These are phyloP conservation scores for Lycopodina hypogea DNA, from an alignment of 37 sponge, comb jelly and placozoan species.

Conservation along the genomic window DNA sequence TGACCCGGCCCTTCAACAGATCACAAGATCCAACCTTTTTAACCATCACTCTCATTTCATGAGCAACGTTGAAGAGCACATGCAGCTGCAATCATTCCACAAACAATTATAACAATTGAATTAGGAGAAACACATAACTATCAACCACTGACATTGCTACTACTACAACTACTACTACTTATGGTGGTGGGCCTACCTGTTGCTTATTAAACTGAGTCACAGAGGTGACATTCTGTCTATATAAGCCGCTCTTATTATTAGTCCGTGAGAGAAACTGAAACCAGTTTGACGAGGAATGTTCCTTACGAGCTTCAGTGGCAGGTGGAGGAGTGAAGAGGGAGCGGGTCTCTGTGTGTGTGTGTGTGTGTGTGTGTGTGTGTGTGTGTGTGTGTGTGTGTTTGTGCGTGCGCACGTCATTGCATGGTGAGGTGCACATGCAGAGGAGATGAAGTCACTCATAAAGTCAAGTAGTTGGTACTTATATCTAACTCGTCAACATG, in stretches of 20 bases:
- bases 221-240: slow-evolving; percentile 65
- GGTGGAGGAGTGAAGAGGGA: neutral
- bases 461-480: too few relatives aligned
- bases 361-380: too few relatives aligned
- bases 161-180: neutral
- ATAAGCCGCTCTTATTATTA: slow-evolving; percentile 27
- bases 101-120: neutral
- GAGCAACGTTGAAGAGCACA: slow-evolving; percentile 57
- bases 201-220: slow-evolving; percentile 83
- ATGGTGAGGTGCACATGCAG: too few relatives aligned
- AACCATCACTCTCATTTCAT: slow-evolving; percentile 82
- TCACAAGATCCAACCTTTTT: slow-evolving; percentile 62
- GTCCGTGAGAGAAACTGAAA: slow-evolving; percentile 9
- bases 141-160: too few relatives aligned
- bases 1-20: slow-evolving; percentile 80
- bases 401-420: too few relatives aligned
- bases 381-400: too few relatives aligned
- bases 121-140: neutral
- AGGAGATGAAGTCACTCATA: too few relatives aligned
- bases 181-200: slow-evolving; percentile 40
- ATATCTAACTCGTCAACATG: too few relatives aligned
- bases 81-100: slow-evolving; percentile 16
- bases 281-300: neutral
- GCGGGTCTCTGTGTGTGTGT: too few relatives aligned
- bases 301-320: neutral